A percentile compares a stretch with the other conserved stretches of the same genome.
Evolutionary conservation across 2,888 invertebrate species (phyloP).

Genomic region (Amphipoea lucens): DNA sequence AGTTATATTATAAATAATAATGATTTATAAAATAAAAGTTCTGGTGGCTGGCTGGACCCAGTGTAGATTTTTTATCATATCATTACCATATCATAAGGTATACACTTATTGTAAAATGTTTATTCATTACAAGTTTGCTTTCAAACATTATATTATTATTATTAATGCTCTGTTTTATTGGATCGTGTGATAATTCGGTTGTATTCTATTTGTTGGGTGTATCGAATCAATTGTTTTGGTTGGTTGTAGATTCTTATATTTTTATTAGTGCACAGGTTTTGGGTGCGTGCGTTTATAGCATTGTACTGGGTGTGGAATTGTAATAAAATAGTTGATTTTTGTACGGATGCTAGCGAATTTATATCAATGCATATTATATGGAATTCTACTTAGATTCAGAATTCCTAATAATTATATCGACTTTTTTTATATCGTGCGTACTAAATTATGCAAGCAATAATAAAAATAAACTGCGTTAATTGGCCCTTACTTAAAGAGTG

Average conservation of each 20-base stretch:
- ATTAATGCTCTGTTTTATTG: slow-evolving; percentile 38
- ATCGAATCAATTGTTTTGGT: slow-evolving; percentile 50
- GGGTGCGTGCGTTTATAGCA: slow-evolving; percentile 56
- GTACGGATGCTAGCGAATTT: slow-evolving; percentile 67
- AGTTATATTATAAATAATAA: slow-evolving; percentile 77
- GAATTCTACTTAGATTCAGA: slow-evolving; percentile 58
- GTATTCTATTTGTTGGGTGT: slow-evolving; percentile 56
- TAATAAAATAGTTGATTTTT: slow-evolving; percentile 57
- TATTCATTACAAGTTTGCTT: slow-evolving; percentile 74
- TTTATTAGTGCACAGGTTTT: slow-evolving; percentile 46
- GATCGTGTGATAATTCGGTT: slow-evolving; percentile 55
- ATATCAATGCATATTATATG: slow-evolving; percentile 67
- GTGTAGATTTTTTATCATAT: slow-evolving; percentile 90
- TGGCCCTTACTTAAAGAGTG: slow-evolving; percentile 78
- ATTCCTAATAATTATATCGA: slow-evolving; percentile 49
- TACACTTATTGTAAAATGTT: slow-evolving; percentile 75
- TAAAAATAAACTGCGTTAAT: slow-evolving; percentile 71
- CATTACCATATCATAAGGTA: slow-evolving; percentile 88
- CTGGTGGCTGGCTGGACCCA: slow-evolving; percentile 84
- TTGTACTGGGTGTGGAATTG: slow-evolving; percentile 51
- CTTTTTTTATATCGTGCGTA: slow-evolving; percentile 59
- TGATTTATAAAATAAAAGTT: slow-evolving; percentile 73
- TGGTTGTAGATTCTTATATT: slow-evolving; percentile 47
- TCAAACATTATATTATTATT: slow-evolving; percentile 39
- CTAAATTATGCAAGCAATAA: slow-evolving; percentile 76